phyloP scores from a whole-genome alignment of 2,113 vertebrate genomes.

The Hyla sarda region DNA sequence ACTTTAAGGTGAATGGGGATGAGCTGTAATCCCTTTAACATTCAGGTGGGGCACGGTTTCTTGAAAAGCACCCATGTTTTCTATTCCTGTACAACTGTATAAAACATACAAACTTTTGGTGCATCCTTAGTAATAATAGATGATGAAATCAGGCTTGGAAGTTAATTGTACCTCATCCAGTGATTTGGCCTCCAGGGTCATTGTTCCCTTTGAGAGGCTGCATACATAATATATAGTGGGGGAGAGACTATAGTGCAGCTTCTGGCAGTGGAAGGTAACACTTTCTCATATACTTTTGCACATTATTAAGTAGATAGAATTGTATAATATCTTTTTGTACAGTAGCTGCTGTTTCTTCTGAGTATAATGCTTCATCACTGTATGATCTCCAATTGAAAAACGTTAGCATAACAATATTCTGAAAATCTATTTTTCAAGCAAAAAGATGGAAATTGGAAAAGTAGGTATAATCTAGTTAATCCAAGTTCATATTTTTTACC shows the following conservation, averaged over 20 bases:
- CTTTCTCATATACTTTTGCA: neutral
- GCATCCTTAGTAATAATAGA: neutral
- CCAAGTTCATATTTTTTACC: too few species aligned
- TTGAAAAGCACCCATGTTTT: too few species aligned
- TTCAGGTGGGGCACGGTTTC: too few species aligned
- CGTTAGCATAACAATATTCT: neutral
- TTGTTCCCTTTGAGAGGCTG: neutral
- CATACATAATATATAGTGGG: neutral
- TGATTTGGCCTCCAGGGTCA: neutral
- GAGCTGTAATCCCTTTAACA: too few species aligned
- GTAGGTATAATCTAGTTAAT: too few species aligned
- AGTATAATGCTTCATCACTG: too few species aligned
- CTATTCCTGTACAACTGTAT: too few species aligned
- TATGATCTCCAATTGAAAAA: neutral
- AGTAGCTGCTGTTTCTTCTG: neutral
- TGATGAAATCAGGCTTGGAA: neutral
- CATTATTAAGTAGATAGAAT: neutral
- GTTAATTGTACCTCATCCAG: neutral
- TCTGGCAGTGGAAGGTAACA: constrained; percentile 4
- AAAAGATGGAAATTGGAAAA: too few species aligned
- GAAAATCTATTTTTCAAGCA: too few species aligned
- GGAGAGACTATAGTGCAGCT: neutral
- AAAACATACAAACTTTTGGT: neutral
- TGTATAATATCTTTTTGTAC: neutral
- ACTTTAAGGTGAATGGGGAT: too few species aligned